Conservation (phyloP, 2,888 invertebrate genomes). For the Cephalotes varians region DNA sequence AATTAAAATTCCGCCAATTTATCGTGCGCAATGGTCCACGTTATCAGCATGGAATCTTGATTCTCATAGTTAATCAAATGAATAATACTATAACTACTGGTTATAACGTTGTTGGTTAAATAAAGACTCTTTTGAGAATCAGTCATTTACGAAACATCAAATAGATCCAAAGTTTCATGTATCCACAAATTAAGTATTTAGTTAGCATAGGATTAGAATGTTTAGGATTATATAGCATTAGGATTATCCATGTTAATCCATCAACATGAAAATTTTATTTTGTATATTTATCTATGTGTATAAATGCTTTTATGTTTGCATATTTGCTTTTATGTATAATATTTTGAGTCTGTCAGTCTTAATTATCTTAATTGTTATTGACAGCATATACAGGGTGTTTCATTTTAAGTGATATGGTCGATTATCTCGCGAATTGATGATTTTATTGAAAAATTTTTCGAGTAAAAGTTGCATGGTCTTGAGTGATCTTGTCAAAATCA, state of each 20-base stretch:
- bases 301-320: neutral
- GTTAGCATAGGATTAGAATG: neutral
- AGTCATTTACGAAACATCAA: neutral
- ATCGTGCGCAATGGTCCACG: neutral
- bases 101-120: neutral
- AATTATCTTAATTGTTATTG: neutral
- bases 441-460: too few species aligned
- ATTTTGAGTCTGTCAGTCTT: neutral
- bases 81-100: neutral
- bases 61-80: neutral
- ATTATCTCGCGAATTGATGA: too few species aligned
- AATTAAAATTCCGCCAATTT: constrained; percentile 15
- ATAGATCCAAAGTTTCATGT: neutral
- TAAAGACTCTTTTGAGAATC: neutral
- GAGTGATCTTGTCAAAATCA: too few species aligned
- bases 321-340: neutral
- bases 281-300: neutral
- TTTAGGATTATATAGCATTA: neutral
- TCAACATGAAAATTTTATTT: neutral
- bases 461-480: too few species aligned
- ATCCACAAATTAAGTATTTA: too few species aligned
- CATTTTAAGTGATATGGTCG: too few species aligned
- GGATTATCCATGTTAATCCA: neutral
- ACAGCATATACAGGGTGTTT: neutral
- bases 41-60: neutral